A percentile compares a stretch with the other conserved stretches of the same genome.
These are phyloP conservation scores for Sinocyclocheilus rhinocerous DNA, from an alignment of 2,113 vertebrate species.

Conservation along the genomic window DNA sequence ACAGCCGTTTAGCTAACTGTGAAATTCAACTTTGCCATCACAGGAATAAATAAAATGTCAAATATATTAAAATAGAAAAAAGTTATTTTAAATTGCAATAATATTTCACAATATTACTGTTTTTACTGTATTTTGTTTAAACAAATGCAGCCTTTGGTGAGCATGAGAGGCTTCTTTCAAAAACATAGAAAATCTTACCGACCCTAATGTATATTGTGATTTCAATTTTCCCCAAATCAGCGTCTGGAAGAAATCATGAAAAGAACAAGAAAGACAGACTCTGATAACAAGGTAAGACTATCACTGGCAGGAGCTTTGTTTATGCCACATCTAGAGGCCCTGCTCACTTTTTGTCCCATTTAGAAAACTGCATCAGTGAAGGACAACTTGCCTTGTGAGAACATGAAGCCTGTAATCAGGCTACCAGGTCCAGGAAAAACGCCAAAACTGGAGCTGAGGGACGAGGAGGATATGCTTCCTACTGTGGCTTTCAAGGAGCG, in stretches of 20 bases:
- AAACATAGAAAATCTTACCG: background rate
- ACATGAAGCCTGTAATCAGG: constrained; percentile 63
- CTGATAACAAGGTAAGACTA: constrained; percentile 69
- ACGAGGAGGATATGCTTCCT: constrained; percentile 70
- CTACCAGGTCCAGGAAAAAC: constrained; percentile 59
- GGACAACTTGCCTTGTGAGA: constrained; percentile 69
- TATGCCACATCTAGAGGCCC: background rate
- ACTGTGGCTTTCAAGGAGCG: constrained; percentile 79
- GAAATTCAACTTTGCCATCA: background rate
- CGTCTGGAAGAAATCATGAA: constrained; percentile 80
- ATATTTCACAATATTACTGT: background rate
- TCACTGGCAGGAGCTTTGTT: background rate
- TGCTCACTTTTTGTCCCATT: background rate
- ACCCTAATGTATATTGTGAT: background rate
- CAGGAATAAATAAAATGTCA: background rate
- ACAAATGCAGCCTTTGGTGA: background rate
- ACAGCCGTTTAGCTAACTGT: background rate
- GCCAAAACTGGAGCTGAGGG: constrained; percentile 57
- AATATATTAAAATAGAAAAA: too few species aligned
- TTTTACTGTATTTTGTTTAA: background rate
- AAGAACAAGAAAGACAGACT: constrained; percentile 74
- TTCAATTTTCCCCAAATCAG: constrained; percentile 58
- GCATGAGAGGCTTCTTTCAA: background rate
- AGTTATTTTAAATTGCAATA: background rate
- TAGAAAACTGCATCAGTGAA: constrained; percentile 64